Evolutionary conservation across 2,888 invertebrate species (phyloP).

Genomic region (Plagodis dolabraria): DNA sequence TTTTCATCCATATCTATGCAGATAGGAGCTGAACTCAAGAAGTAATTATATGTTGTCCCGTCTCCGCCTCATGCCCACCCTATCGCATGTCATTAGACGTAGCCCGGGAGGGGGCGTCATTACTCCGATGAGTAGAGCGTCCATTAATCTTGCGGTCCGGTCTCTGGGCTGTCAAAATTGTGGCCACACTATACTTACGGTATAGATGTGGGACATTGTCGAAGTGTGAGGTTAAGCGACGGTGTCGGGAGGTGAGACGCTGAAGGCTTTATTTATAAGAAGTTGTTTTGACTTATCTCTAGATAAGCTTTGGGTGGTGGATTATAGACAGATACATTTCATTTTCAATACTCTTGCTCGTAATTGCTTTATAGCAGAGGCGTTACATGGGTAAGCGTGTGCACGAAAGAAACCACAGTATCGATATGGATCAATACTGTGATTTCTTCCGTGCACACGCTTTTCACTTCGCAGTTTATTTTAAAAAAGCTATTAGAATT

Average conservation of each 20-base stretch:
- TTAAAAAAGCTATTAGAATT: too few species aligned
- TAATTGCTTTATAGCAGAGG: too few species aligned
- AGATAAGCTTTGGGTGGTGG: too few species aligned
- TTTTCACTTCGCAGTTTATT: too few species aligned
- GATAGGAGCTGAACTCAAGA: slow-evolving; percentile 3
- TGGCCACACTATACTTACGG: slow-evolving; percentile 62
- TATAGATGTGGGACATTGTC: slow-evolving; percentile 18
- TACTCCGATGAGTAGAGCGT: slow-evolving; percentile 81
- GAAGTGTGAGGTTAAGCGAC: slow-evolving; percentile 20
- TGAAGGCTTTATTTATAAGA: slow-evolving; percentile 21
- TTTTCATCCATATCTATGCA: too few species aligned
- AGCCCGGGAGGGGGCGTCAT: slow-evolving; percentile 76
- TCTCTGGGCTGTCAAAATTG: slow-evolving; percentile 82
- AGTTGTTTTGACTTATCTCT: neutral
- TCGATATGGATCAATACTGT: too few species aligned
- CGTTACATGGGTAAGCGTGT: too few species aligned
- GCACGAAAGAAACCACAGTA: too few species aligned
- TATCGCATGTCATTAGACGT: slow-evolving; percentile 80
- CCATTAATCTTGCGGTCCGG: slow-evolving; percentile 82
- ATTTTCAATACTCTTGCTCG: too few species aligned
- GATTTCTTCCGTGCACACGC: too few species aligned
- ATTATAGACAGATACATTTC: too few species aligned
- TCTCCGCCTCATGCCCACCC: slow-evolving; percentile 47
- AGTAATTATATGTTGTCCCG: slow-evolving; percentile 3
- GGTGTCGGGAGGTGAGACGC: slow-evolving; percentile 15